Evolutionary conservation across 1,140 invertebrate species (phyloP).

Genomic region (Mamestra configurata): DNA sequence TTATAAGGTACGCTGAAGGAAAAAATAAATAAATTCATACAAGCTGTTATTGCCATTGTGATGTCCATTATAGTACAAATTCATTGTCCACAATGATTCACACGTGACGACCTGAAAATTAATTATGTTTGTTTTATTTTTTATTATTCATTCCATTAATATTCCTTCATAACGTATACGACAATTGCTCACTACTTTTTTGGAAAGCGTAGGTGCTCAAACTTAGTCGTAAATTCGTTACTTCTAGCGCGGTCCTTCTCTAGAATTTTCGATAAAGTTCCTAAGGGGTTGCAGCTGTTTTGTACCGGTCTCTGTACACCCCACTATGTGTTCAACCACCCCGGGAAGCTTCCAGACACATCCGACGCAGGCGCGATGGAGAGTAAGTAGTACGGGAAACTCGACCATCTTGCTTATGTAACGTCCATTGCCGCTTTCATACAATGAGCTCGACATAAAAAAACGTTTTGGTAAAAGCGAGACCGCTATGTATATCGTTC

Average conservation of each 20-base stretch:
- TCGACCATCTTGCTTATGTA: slow-evolving; percentile 12
- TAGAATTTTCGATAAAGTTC: slow-evolving; percentile 31
- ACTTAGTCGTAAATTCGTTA: background rate
- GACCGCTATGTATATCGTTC: slow-evolving; percentile 10
- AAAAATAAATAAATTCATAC: slow-evolving; percentile 60
- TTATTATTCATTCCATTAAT: background rate
- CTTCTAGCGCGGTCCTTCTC: background rate
- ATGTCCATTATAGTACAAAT: slow-evolving; percentile 52
- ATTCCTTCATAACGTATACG: background rate
- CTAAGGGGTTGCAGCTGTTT: background rate
- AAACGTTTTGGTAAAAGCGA: background rate
- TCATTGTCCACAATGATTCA: slow-evolving; percentile 52
- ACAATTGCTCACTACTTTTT: background rate
- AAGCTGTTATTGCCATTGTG: slow-evolving; percentile 61
- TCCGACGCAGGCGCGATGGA: slow-evolving; percentile 42
- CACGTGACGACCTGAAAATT: slow-evolving; percentile 42
- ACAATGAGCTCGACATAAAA: background rate
- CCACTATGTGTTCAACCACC: slow-evolving; percentile 41
- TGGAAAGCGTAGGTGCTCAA: slow-evolving; percentile 6
- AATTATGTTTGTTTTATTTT: slow-evolving; percentile 1
- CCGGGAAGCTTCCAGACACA: slow-evolving; percentile 46
- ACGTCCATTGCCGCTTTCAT: slow-evolving; percentile 29
- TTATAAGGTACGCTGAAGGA: slow-evolving; percentile 63
- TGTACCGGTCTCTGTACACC: background rate
- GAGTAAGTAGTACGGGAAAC: background rate